Evolutionary conservation across 2,888 invertebrate species (phyloP).

Genomic region (Belgica antarctica): DNA sequence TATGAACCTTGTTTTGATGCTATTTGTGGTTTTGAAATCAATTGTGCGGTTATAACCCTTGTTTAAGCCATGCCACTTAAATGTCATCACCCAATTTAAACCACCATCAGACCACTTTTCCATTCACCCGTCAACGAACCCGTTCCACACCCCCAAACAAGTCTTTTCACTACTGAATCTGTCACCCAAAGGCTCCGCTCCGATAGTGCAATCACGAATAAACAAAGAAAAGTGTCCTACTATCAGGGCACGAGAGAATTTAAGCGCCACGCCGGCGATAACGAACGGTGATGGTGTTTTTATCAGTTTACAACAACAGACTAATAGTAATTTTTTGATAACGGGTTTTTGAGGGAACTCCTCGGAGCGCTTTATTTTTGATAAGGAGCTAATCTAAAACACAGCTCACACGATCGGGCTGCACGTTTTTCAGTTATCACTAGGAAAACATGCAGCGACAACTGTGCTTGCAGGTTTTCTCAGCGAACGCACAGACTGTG

Average conservation of each 20-base stretch:
- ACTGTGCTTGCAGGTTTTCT: background rate
- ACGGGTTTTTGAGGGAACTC: slow-evolving; percentile 37
- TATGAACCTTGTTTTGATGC: no score
- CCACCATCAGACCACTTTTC: no score
- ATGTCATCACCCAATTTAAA: no score
- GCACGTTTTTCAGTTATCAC: background rate
- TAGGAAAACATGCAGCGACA: background rate
- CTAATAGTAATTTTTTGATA: slow-evolving; percentile 41
- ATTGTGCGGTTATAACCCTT: no score
- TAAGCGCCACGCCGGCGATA: slow-evolving; percentile 33
- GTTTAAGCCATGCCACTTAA: no score
- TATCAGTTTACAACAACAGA: slow-evolving; percentile 40
- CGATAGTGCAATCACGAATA: slow-evolving; percentile 13
- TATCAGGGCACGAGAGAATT: background rate
- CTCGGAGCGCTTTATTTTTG: background rate
- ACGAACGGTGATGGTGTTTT: slow-evolving; percentile 25
- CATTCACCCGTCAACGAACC: no score
- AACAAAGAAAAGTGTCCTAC: background rate
- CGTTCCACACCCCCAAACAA: no score
- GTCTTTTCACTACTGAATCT: no score
- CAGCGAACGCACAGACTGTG: background rate
- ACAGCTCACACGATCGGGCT: background rate
- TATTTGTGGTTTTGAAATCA: no score
- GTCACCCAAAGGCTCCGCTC: background rate
- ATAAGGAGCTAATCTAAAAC: slow-evolving; percentile 19